These are phyloP conservation scores for Batillaria attramentaria DNA, from an alignment of 1,140 invertebrate species.

Conservation along the genomic window DNA sequence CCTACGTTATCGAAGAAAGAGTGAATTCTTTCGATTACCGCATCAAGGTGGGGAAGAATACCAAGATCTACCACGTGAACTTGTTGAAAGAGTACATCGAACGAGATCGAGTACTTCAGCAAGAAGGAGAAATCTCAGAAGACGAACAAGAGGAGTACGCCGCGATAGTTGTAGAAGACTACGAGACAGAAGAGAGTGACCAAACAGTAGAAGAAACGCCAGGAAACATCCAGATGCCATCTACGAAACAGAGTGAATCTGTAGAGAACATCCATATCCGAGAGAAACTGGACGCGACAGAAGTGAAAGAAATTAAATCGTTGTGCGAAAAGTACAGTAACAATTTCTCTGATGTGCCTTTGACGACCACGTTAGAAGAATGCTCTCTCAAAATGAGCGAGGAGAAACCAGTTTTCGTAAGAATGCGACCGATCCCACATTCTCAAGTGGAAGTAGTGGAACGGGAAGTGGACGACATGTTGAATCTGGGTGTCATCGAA, in stretches of 20 bases:
- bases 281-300: background rate
- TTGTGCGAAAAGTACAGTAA: background rate
- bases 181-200: background rate
- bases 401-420: slow-evolving; percentile 37
- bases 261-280: background rate
- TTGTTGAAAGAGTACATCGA: background rate
- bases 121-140: background rate
- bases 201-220: background rate
- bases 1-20: slow-evolving; percentile 8
- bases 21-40: background rate
- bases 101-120: background rate
- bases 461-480: slow-evolving; percentile 63
- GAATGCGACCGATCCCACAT: slow-evolving; percentile 63
- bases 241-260: background rate
- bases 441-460: slow-evolving; percentile 66
- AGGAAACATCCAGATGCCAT: background rate
- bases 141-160: background rate
- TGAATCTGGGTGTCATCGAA: slow-evolving; percentile 64
- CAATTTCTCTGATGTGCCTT: slow-evolving; percentile 37
- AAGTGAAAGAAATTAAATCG: background rate
- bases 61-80: slow-evolving; percentile 1
- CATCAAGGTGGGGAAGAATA: background rate
- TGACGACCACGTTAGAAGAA: slow-evolving; percentile 34
- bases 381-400: slow-evolving; percentile 33
- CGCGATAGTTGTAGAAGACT: no score